Evolutionary conservation across 2,888 invertebrate genomes (phyloP).

Genomic region (Tigriopus californicus): DNA sequence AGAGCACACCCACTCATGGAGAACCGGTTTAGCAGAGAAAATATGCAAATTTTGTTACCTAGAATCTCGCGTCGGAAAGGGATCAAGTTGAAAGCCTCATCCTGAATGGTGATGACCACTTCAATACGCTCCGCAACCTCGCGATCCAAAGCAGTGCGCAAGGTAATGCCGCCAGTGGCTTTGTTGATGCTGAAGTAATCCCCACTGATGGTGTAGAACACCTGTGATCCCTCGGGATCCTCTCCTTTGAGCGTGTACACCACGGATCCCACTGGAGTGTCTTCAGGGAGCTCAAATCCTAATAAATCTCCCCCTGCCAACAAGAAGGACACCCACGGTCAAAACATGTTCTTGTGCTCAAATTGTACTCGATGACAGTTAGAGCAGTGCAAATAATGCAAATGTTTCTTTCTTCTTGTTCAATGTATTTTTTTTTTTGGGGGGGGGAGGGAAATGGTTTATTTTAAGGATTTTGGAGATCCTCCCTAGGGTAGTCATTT

Average conservation of each 20-base stretch:
- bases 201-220: conserved; percentile 55
- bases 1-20: conserved; percentile 12
- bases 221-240: conserved; percentile 59
- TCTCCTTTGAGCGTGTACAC: conserved; percentile 50
- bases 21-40: background rate
- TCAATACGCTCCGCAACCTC: conserved; percentile 48
- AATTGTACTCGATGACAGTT: too few species aligned
- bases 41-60: background rate
- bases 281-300: conserved; percentile 41
- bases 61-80: background rate
- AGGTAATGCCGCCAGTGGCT: conserved; percentile 49
- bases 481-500: too few species aligned
- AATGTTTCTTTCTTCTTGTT: too few species aligned
- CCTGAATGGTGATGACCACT: conserved; percentile 62
- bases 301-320: conserved; percentile 17
- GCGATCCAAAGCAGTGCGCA: conserved; percentile 48
- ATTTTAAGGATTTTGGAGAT: too few species aligned
- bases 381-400: too few species aligned
- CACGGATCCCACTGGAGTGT: conserved; percentile 51
- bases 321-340: too few species aligned
- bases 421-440: too few species aligned
- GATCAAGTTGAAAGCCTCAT: conserved; percentile 27
- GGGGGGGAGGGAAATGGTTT: too few species aligned
- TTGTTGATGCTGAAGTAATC: conserved; percentile 60
- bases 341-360: too few species aligned